These are phyloP conservation scores for Leptinotarsa lineolata DNA, from an alignment of 1,140 invertebrate species.

Conservation along the genomic window DNA sequence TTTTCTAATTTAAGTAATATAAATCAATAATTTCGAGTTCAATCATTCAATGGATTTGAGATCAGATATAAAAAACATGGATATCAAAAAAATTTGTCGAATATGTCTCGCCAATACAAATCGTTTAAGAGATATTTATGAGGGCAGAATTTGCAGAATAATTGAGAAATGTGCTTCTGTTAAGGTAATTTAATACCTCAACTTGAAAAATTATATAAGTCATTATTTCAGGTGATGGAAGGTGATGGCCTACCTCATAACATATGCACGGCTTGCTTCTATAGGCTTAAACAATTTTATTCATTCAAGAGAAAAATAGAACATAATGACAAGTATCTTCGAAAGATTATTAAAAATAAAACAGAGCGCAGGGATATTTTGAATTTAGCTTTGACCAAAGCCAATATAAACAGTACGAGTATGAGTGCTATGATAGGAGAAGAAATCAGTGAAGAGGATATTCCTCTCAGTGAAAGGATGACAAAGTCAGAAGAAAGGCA, in stretches of 20 bases:
- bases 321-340: slow-evolving; percentile 36
- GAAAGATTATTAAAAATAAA: slow-evolving; percentile 34
- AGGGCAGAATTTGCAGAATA: slow-evolving; percentile 42
- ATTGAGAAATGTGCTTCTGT: slow-evolving; percentile 40
- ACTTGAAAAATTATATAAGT: slow-evolving; percentile 14
- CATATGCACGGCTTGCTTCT: slow-evolving; percentile 44
- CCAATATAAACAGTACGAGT: slow-evolving; percentile 13
- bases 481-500: not conserved
- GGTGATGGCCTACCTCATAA: slow-evolving; percentile 42
- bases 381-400: slow-evolving; percentile 18
- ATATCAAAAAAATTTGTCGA: slow-evolving; percentile 42
- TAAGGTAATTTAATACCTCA: slow-evolving; percentile 35
- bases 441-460: slow-evolving; percentile 37
- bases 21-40: slow-evolving; percentile 39
- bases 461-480: slow-evolving; percentile 30
- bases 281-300: slow-evolving; percentile 43
- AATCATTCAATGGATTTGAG: slow-evolving; percentile 12
- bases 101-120: slow-evolving; percentile 41
- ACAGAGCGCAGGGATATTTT: slow-evolving; percentile 27
- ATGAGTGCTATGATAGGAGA: not conserved
- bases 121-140: slow-evolving; percentile 41
- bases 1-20: too few relatives aligned
- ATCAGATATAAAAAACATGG: not conserved
- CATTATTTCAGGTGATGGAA: slow-evolving; percentile 38
- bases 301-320: slow-evolving; percentile 46